Percentiles rank a stretch among this genome's conserved stretches.
phyloP scores from a whole-genome alignment of 1,140 invertebrate genomes.

The Drosophila serrata region DNA sequence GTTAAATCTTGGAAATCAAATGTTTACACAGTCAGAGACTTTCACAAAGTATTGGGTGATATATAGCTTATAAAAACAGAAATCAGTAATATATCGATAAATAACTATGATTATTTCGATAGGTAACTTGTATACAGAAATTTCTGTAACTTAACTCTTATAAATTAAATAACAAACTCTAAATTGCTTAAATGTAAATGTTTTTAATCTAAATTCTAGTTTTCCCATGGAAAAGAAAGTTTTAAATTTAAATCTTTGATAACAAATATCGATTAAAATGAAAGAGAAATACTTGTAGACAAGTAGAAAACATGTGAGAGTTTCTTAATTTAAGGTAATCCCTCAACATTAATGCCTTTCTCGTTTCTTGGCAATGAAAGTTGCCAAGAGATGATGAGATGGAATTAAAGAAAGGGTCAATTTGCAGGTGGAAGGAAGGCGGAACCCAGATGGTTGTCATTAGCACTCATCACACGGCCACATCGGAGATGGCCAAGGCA shows the following conservation, averaged over 20 bases:
- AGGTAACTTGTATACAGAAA: neutral
- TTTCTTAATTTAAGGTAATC: conserved; percentile 6
- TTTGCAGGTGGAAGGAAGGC: conserved; percentile 18
- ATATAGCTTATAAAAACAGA: too few species aligned
- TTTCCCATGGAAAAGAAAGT: neutral
- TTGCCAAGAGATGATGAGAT: conserved; percentile 9
- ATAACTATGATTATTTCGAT: neutral
- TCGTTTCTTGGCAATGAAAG: conserved; percentile 14
- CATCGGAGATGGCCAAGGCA: conserved; percentile 10
- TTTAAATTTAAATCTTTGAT: neutral
- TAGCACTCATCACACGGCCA: conserved; percentile 34
- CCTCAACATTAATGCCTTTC: neutral
- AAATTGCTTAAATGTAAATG: neutral
- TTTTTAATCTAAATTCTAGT: too few species aligned
- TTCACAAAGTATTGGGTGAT: neutral
- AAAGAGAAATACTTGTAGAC: neutral
- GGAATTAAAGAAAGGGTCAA: conserved; percentile 26
- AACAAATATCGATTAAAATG: neutral
- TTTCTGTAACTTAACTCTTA: neutral
- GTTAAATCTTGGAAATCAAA: conserved; percentile 15
- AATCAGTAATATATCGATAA: too few species aligned
- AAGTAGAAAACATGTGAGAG: conserved; percentile 2
- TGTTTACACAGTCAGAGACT: neutral
- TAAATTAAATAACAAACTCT: neutral
- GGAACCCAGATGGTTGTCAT: conserved; percentile 18